phyloP scores from a whole-genome alignment of 2,113 vertebrate species.

The Ophthalmolycus amberensis region DNA sequence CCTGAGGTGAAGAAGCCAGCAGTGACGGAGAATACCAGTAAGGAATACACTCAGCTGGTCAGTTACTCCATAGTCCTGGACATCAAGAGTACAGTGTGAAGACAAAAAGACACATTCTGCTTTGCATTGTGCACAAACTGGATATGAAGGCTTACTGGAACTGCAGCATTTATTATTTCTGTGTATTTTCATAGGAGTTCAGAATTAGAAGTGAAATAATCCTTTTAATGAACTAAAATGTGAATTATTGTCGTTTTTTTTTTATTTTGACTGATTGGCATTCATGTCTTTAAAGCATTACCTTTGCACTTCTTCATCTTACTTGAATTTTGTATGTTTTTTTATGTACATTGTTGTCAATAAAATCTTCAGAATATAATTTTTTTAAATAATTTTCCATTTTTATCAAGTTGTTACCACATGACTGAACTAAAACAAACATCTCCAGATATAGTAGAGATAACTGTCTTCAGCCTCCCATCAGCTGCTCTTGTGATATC shows the following conservation, averaged over 20 bases:
- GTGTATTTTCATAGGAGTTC: conserved; percentile 4
- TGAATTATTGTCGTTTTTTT: neutral
- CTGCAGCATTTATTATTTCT: conserved; percentile 9
- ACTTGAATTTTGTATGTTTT: conserved; percentile 51
- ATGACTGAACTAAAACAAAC: neutral
- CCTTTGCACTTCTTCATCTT: conserved; percentile 43
- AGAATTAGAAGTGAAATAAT: conserved; percentile 7
- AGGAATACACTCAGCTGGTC: conserved; percentile 58
- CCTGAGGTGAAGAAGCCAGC: conserved; percentile 65
- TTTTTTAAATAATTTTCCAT: neutral
- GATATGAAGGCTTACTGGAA: conserved; percentile 9
- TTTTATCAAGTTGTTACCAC: neutral
- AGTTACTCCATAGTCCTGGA: conserved; percentile 82
- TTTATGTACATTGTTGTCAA: conserved; percentile 7
- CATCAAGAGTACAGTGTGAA: conserved; percentile 78
- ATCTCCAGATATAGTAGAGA: neutral
- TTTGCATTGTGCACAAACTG: conserved; percentile 11
- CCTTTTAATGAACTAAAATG: neutral
- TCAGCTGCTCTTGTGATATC: conserved; percentile 21
- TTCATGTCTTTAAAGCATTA: conserved; percentile 27
- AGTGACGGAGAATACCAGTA: conserved; percentile 1
- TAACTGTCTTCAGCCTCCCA: neutral
- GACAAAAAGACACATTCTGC: neutral
- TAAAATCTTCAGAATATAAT: conserved; percentile 18
- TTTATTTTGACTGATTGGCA: conserved; percentile 10